Evolutionary conservation across 2,113 vertebrate genomes (phyloP), one percentile per base, ranked within the genome.

Genomic region (Chaetodon auriga): DNA sequence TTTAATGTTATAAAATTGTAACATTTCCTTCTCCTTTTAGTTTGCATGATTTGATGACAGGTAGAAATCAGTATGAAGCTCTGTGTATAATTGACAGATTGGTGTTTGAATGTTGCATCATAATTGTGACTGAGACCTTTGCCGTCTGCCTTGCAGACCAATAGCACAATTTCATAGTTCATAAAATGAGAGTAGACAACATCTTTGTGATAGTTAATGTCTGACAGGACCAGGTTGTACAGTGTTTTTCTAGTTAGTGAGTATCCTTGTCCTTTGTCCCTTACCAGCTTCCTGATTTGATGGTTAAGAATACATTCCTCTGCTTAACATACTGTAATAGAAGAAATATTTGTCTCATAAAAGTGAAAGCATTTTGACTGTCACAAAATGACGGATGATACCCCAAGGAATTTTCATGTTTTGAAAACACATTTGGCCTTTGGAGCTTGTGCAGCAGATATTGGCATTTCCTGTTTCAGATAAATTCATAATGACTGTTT

Each of bases 401-500:
- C 41, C 38, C 49, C 15, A 18, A 51, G 48, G 80, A 80, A 65
- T 80, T 62, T 58, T 69, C 53, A 49, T 83, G 30, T 70, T 75
- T 73, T 60, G 16, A 83, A 69, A 81, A 69, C 62, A 62, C 2
- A n/a, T 78, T 83, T 68, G 86, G 77, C 60, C 63, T 81, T 79
- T 75, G 55, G 66, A 65, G 63, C 49, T 70, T 80, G 48, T 55
- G 66, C 35, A 69, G 78, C 68, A 85, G 84, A 79, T 87, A 87
- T 73, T 80, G 89, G 85, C 84, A 91, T 94, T 94, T 95, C 85
- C 91, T 94, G 92, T 89, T 81, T 87, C 63, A 90, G 84, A 83
- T 82, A 78, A 88, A 91, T 87, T 74, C 66, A 58, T 86, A 82
- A 84, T 87, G 68, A 80, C 16, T 94, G 92, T 95, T 95, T 93